A percentile compares a stretch with the other conserved stretches of the same genome.
Evolutionary conservation across 2,113 vertebrate genomes (phyloP).

Genomic region (Sander lucioperca): DNA sequence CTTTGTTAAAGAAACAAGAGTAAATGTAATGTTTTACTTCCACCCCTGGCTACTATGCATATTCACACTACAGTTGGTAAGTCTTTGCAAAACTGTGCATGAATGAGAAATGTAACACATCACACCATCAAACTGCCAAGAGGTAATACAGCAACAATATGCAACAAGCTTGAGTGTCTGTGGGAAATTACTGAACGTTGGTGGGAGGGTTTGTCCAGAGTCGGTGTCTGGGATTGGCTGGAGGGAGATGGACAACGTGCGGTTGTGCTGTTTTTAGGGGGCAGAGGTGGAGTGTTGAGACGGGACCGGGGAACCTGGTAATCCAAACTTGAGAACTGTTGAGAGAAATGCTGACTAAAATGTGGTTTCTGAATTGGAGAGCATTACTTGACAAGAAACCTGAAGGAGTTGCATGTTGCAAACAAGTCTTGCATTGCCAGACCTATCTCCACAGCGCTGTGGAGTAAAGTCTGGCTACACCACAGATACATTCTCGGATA

Average conservation of each 20-base stretch:
- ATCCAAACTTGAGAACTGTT: conserved; percentile 72
- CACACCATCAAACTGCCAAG: not conserved
- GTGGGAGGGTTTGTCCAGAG: conserved; percentile 21
- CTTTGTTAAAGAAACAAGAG: not conserved
- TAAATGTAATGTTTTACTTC: not conserved
- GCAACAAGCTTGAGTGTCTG: not conserved
- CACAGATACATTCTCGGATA: no score
- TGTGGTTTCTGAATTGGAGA: no score
- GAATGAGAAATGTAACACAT: conserved; percentile 14
- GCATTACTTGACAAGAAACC: not conserved
- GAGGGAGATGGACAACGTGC: conserved; percentile 31
- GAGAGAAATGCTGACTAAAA: not conserved
- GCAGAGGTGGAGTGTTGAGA: conserved; percentile 66
- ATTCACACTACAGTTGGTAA: not conserved
- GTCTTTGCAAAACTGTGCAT: not conserved
- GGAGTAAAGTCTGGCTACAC: no score
- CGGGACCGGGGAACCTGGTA: conserved; percentile 56
- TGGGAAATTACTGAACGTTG: conserved; percentile 46
- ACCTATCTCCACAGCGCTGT: no score
- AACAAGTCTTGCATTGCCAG: no score
- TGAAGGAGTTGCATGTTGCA: not conserved
- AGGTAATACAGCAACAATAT: not conserved
- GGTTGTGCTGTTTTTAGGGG: conserved; percentile 61
- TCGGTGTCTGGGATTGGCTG: conserved; percentile 1
- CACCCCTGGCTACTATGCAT: not conserved